phyloP scores from a whole-genome alignment of 1,140 invertebrate genomes.

The Octopus sinensis region DNA sequence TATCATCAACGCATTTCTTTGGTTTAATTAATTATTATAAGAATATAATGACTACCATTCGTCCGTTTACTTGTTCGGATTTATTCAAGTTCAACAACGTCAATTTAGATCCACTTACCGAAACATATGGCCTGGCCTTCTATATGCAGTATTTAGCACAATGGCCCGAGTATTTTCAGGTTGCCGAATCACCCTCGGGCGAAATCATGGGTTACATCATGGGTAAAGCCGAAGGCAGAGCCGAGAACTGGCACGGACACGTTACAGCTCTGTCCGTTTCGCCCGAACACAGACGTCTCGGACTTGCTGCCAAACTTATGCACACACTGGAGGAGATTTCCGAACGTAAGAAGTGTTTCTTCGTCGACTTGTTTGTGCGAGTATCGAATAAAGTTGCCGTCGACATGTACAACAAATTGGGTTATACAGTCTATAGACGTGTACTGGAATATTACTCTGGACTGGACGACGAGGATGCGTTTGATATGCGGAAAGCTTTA shows the following conservation, averaged over 20 bases:
- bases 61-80: conserved; percentile 90
- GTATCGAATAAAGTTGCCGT: conserved; percentile 96
- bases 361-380: conserved; percentile 98
- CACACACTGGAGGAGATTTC: conserved; percentile 91
- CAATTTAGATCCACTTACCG: conserved; percentile 41
- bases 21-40: no score
- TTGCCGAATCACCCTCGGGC: conserved; percentile 88
- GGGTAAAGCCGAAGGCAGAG: conserved; percentile 95
- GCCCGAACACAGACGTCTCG: conserved; percentile 84
- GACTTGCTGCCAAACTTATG: conserved; percentile 92
- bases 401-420: conserved; percentile 93
- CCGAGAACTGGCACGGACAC: conserved; percentile 97
- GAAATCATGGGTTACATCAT: conserved; percentile 99
- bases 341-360: conserved; percentile 93
- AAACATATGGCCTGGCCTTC: conserved; percentile 78
- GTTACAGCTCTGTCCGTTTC: conserved; percentile 97
- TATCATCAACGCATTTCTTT: no score
- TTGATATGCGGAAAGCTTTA: conserved; percentile 97
- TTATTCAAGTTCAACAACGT: conserved; percentile 95
- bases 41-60: conserved; percentile 78
- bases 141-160: conserved; percentile 96
- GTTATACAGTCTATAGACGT: conserved; percentile 89
- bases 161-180: conserved; percentile 99
- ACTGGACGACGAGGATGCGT: conserved; percentile 92
- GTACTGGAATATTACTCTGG: conserved; percentile 90